phyloP scores from a whole-genome alignment of 2,888 invertebrate species.

The Nephrocerus scutellatus region DNA sequence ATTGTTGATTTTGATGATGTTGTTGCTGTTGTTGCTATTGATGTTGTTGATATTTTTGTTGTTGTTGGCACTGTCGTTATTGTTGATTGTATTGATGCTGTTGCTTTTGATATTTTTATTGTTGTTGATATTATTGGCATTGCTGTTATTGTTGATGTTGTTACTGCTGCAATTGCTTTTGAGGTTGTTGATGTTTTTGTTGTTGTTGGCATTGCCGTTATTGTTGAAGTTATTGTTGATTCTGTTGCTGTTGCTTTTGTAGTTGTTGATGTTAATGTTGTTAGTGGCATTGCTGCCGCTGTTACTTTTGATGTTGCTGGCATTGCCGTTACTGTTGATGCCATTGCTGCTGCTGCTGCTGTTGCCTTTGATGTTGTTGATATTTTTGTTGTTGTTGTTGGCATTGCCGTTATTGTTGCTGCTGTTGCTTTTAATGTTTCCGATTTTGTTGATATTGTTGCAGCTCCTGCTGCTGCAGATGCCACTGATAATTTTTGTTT shows the following conservation, averaged over 20 bases:
- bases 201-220: not conserved
- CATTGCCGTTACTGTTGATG: slow-evolving; percentile 3
- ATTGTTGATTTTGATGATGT: slow-evolving; percentile 2
- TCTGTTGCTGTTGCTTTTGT: not conserved
- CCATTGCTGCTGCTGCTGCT: not conserved
- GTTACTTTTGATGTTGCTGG: slow-evolving; percentile 4
- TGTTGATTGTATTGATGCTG: not conserved
- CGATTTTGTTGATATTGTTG: not conserved
- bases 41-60: slow-evolving; percentile 4
- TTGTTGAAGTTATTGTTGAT: not conserved
- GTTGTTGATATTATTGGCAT: not conserved
- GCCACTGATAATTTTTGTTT: no score
- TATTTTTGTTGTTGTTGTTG: not conserved
- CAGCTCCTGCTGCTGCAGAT: not conserved
- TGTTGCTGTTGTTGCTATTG: slow-evolving; percentile 10
- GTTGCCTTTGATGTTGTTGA: not conserved
- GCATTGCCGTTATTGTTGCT: no score
- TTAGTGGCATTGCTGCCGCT: slow-evolving; percentile 3
- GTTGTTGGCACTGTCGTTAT: slow-evolving; percentile 6
- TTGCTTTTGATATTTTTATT: no score
- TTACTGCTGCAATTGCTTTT: slow-evolving; percentile 1
- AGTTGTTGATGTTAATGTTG: slow-evolving; percentile 1
- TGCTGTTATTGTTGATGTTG: not conserved
- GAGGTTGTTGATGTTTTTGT: not conserved
- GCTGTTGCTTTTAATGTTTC: not conserved